Evolutionary conservation across 2,797 vertebrate species (phyloP).

Genomic region (Sebastes steindachneri): DNA sequence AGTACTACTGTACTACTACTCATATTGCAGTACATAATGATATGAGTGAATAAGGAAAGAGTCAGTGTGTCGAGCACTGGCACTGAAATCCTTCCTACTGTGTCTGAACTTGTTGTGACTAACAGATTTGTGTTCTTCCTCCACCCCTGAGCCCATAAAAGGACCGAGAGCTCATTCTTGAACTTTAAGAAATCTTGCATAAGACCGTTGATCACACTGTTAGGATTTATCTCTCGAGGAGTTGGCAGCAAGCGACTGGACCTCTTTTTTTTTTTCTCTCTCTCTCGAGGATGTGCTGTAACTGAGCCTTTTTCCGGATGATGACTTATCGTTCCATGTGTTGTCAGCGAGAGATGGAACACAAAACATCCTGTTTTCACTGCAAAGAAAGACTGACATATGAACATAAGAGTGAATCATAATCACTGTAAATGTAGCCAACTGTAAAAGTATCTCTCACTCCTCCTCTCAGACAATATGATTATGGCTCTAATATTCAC

Average conservation of each 20-base stretch:
- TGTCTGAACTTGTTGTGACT: conserved; percentile 3
- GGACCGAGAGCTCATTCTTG: conserved; percentile 13
- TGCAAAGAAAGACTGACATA: conserved; percentile 59
- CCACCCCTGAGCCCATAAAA: conserved; percentile 13
- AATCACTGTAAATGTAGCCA: conserved; percentile 53
- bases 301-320: conserved; percentile 23
- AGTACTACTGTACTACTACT: background rate
- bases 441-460: conserved; percentile 48
- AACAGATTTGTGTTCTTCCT: conserved; percentile 7
- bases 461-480: conserved; percentile 33
- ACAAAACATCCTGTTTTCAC: conserved; percentile 56
- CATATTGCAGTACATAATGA: background rate
- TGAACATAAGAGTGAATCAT: conserved; percentile 60
- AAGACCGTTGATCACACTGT: conserved; percentile 14
- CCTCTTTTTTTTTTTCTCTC: background rate
- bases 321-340: conserved; percentile 50
- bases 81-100: background rate
- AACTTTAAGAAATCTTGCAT: conserved; percentile 33
- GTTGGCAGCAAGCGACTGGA: conserved; percentile 24
- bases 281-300: conserved; percentile 5
- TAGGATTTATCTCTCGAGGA: conserved; percentile 10
- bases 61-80: background rate
- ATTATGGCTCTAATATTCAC: conserved; percentile 40
- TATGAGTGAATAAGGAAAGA: background rate
- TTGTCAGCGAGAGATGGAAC: conserved; percentile 35